phyloP scores from a whole-genome alignment of 2,113 vertebrate species.

The Oncorhynchus gorbuscha region DNA sequence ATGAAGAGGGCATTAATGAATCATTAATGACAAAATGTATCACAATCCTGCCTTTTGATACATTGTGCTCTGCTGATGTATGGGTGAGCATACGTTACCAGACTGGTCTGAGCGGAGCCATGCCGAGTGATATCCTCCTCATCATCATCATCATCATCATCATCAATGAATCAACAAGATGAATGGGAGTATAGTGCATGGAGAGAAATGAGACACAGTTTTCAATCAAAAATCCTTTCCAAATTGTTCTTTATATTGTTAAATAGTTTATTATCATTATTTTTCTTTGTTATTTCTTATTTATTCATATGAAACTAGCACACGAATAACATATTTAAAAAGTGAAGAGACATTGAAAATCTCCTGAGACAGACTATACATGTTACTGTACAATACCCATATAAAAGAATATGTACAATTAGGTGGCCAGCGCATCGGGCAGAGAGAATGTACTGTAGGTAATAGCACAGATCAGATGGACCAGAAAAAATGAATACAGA shows the following conservation, averaged over 20 bases:
- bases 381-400: too few species aligned
- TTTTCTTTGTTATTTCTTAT: too few species aligned
- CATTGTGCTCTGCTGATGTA: slow-evolving; percentile 50
- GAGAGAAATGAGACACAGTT: not conserved
- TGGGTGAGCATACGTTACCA: slow-evolving; percentile 17
- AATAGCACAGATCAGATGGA: slow-evolving; percentile 7
- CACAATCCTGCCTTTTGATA: slow-evolving; percentile 46
- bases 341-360: too few species aligned
- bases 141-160: slow-evolving; percentile 25
- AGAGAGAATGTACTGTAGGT: not conserved
- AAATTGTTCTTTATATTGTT: not conserved
- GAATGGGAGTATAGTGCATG: slow-evolving; percentile 9
- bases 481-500: too few species aligned
- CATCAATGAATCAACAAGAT: slow-evolving; percentile 25
- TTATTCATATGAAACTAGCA: too few species aligned
- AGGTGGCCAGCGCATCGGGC: too few species aligned
- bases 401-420: too few species aligned
- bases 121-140: slow-evolving; percentile 43
- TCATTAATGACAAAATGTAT: slow-evolving; percentile 71
- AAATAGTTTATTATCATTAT: not conserved
- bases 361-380: too few species aligned
- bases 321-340: too few species aligned
- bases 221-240: not conserved
- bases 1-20: slow-evolving; percentile 71
- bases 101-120: slow-evolving; percentile 27